Evolutionary conservation across 2,113 vertebrate genomes (phyloP).

Genomic region (Tyto alba): DNA sequence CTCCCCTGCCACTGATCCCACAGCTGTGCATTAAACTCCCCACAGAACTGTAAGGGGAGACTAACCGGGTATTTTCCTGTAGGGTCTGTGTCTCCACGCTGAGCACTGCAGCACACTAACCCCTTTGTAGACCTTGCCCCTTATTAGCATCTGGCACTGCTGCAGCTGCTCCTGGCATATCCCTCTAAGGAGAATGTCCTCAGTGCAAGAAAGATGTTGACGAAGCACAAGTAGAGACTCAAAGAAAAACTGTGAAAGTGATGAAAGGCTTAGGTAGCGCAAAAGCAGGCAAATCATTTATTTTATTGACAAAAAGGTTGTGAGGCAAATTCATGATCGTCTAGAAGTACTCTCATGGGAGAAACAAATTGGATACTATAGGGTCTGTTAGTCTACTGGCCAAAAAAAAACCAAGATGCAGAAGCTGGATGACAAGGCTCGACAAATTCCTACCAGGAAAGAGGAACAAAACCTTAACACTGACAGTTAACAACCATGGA

Average conservation of each 20-base stretch:
- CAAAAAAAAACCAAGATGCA: neutral
- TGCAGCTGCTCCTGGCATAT: neutral
- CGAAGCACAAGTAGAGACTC: neutral
- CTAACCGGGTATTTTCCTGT: neutral
- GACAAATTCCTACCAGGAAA: neutral
- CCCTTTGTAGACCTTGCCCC: neutral
- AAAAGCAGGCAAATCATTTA: neutral
- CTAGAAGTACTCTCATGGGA: neutral
- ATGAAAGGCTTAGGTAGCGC: neutral
- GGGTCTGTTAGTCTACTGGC: neutral
- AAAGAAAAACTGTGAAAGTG: neutral
- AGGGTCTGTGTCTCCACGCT: neutral
- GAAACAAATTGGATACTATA: neutral
- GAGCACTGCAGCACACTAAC: neutral
- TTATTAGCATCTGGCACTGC: neutral
- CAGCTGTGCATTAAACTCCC: neutral
- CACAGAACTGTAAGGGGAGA: neutral
- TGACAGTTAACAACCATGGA: accelerated
- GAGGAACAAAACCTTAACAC: neutral
- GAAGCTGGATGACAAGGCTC: neutral
- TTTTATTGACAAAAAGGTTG: conserved; percentile 11
- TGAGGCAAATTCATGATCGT: neutral
- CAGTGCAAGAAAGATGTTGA: neutral
- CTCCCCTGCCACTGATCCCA: neutral
- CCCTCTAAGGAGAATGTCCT: neutral